Percentiles rank a stretch among this genome's conserved stretches.
These are phyloP conservation scores for Scarus forsteni DNA, from an alignment of 2,797 vertebrate species.

Conservation along the genomic window DNA sequence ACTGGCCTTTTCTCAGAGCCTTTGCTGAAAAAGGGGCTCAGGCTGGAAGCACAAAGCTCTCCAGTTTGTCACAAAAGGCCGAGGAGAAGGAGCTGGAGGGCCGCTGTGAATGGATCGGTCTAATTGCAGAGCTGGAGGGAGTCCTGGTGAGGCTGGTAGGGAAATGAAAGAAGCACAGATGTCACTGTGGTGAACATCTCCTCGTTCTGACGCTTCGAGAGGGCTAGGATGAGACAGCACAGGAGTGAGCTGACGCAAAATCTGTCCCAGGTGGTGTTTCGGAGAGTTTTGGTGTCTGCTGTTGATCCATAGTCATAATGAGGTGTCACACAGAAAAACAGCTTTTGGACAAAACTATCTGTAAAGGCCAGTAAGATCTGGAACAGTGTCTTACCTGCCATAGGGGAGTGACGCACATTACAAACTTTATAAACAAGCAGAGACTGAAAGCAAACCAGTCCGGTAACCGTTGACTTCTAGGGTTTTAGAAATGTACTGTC, in stretches of 20 bases:
- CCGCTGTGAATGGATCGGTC: constrained; percentile 63
- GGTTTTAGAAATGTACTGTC: no score
- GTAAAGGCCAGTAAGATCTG: no score
- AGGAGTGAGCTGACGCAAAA: constrained; percentile 13
- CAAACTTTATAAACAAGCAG: no score
- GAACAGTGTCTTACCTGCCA: no score
- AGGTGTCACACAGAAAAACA: no score
- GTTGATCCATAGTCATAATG: neutral
- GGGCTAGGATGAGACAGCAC: constrained; percentile 1
- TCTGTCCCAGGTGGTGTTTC: neutral
- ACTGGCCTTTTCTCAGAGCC: constrained; percentile 69
- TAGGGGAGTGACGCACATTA: no score
- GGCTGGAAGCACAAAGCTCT: constrained; percentile 71
- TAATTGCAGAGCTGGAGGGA: constrained; percentile 71
- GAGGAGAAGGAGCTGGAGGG: constrained; percentile 51
- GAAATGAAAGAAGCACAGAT: constrained; percentile 72
- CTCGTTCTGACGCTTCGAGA: constrained; percentile 23
- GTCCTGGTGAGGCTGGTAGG: constrained; percentile 71
- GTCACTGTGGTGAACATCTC: constrained; percentile 58
- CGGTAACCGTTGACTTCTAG: no score
- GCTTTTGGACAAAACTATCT: no score
- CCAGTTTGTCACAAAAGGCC: constrained; percentile 62
- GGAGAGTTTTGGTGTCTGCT: neutral
- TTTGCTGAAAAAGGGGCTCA: constrained; percentile 60
- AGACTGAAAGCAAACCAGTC: no score